Conservation (phyloP, 2,888 invertebrate species). For the Poecilobothrus nobilitatus region DNA sequence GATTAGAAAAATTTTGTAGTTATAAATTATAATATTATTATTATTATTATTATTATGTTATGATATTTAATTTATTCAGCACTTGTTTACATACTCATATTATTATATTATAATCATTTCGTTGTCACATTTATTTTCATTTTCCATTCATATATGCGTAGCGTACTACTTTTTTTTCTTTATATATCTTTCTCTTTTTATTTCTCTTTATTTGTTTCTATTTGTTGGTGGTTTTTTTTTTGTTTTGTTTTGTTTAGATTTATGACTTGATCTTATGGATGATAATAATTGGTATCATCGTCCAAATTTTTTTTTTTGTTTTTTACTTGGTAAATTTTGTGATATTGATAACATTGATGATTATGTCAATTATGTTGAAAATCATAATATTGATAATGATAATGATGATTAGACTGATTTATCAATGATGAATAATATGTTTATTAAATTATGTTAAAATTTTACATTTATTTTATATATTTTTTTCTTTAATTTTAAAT, state of each 20-base stretch:
- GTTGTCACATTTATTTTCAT: too few relatives aligned
- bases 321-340: background rate
- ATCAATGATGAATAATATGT: background rate
- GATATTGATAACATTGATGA: background rate
- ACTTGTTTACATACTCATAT: background rate
- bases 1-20: too few relatives aligned
- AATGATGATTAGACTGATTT: background rate
- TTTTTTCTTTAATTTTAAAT: too few relatives aligned
- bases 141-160: too few relatives aligned
- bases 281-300: background rate
- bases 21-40: background rate
- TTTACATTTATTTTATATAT: background rate
- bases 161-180: too few relatives aligned
- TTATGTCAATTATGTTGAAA: background rate
- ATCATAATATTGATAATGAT: background rate
- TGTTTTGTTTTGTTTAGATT: background rate
- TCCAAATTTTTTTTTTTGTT: background rate
- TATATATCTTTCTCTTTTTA: too few relatives aligned
- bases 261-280: background rate
- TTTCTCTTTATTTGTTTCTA: too few relatives aligned
- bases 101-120: background rate
- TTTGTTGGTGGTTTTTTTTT: too few relatives aligned
- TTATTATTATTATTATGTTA: too few relatives aligned
- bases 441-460: background rate
- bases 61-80: slow-evolving; percentile 4